Evolutionary conservation across 2,888 invertebrate species (phyloP).

Genomic region (Hirudinaria manillensis): DNA sequence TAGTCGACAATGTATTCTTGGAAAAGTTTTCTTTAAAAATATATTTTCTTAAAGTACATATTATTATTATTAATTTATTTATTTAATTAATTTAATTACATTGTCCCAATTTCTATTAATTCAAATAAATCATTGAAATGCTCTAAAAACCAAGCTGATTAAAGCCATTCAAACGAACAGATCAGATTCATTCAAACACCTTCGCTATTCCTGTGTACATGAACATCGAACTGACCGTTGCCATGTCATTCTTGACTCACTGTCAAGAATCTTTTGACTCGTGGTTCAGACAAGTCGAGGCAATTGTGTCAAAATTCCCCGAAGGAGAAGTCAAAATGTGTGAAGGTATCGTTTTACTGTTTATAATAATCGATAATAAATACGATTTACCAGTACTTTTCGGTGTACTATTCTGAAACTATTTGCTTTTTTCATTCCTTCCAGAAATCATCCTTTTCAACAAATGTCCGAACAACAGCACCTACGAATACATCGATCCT

Average conservation of each 20-base stretch:
- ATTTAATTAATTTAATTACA: not conserved
- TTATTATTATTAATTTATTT: too few relatives aligned
- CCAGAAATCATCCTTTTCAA: conserved; percentile 25
- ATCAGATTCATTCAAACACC: conserved; percentile 11
- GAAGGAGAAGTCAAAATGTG: conserved; percentile 11
- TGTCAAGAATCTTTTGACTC: not conserved
- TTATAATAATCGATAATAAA: not conserved
- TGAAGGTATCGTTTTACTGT: not conserved
- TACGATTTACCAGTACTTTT: too few relatives aligned
- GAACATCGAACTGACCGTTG: conserved; percentile 25
- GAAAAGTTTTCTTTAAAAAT: not conserved
- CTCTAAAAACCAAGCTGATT: too few relatives aligned
- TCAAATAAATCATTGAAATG: not conserved
- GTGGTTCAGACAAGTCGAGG: conserved; percentile 8
- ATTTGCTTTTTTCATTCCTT: too few relatives aligned
- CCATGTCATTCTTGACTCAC: not conserved
- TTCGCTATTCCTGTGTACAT: conserved; percentile 23
- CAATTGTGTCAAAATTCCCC: not conserved
- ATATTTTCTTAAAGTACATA: not conserved
- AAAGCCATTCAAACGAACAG: not conserved
- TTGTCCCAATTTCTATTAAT: not conserved
- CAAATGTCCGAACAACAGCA: not conserved
- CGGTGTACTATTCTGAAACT: too few relatives aligned
- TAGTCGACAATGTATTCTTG: not conserved
- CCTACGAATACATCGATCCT: conserved; percentile 26